A percentile compares a stretch with the other conserved stretches of the same genome.
These are phyloP conservation scores for Nycteola revayana DNA, from an alignment of 2,888 invertebrate genomes.

Conservation along the genomic window DNA sequence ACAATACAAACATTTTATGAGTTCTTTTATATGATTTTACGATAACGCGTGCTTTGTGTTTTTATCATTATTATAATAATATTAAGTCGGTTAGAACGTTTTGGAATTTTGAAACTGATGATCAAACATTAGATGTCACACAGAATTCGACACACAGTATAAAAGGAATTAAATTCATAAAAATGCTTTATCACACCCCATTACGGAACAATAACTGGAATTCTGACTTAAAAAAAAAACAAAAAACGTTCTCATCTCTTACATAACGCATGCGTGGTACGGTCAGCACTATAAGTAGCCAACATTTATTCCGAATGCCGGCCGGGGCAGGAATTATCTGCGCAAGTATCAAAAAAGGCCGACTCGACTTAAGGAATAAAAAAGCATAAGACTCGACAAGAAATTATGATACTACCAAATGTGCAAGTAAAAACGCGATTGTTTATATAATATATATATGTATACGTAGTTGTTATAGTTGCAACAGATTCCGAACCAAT, in stretches of 20 bases:
- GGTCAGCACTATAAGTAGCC: constrained; percentile 46
- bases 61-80: too few relatives aligned
- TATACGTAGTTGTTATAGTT: constrained; percentile 42
- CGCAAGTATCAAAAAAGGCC: constrained; percentile 63
- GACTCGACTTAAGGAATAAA: constrained; percentile 41
- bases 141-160: constrained; percentile 22
- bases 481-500: constrained; percentile 47
- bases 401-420: constrained; percentile 79
- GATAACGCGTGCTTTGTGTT: too few relatives aligned
- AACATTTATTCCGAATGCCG: constrained; percentile 57
- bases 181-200: constrained; percentile 59
- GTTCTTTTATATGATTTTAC: too few relatives aligned
- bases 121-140: constrained; percentile 16
- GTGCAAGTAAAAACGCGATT: constrained; percentile 64
- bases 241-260: constrained; percentile 35
- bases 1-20: too few relatives aligned
- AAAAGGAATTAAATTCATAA: constrained; percentile 44
- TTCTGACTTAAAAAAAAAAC: constrained; percentile 36
- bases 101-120: neutral
- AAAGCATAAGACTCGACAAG: constrained; percentile 56
- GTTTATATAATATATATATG: too few relatives aligned
- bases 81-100: too few relatives aligned
- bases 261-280: constrained; percentile 45
- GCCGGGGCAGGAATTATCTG: constrained; percentile 59
- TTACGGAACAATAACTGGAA: constrained; percentile 54